These are phyloP conservation scores for Cepaea nemoralis DNA, from an alignment of 1,140 invertebrate genomes.

Conservation along the genomic window DNA sequence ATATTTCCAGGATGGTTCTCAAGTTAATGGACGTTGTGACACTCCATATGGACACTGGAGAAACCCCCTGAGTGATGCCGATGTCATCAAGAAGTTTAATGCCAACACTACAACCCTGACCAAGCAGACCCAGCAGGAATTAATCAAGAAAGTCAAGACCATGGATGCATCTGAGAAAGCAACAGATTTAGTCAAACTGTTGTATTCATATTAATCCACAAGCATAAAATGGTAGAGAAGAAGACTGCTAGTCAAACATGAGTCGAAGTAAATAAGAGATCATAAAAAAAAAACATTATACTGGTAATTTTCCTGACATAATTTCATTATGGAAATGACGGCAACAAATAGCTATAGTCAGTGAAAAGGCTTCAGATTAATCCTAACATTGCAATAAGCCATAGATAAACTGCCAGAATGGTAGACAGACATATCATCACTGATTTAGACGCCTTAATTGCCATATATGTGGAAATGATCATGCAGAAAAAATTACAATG, in stretches of 20 bases:
- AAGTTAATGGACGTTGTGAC: slow-evolving; percentile 47
- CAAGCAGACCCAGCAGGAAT: slow-evolving; percentile 22
- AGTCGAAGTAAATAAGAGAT: not conserved
- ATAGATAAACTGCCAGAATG: too few relatives aligned
- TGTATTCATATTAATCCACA: not conserved
- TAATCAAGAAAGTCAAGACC: slow-evolving; percentile 46
- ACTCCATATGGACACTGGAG: slow-evolving; percentile 65
- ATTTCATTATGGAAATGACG: too few relatives aligned
- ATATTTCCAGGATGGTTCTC: slow-evolving; percentile 25
- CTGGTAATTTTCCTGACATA: too few relatives aligned
- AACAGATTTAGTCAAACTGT: slow-evolving; percentile 37
- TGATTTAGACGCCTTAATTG: too few relatives aligned
- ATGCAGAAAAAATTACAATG: too few relatives aligned
- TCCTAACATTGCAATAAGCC: too few relatives aligned
- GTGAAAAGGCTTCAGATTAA: too few relatives aligned
- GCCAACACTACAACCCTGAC: slow-evolving; percentile 49
- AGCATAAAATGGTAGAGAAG: not conserved
- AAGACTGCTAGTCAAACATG: not conserved
- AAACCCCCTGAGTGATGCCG: slow-evolving; percentile 53
- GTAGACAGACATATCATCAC: too few relatives aligned
- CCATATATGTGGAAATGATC: too few relatives aligned
- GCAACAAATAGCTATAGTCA: too few relatives aligned
- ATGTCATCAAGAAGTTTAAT: slow-evolving; percentile 56
- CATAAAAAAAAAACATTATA: too few relatives aligned
- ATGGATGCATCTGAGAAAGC: slow-evolving; percentile 41